Evolutionary conservation across 2,888 invertebrate species (phyloP).

Genomic region (Folsomia manolachei): DNA sequence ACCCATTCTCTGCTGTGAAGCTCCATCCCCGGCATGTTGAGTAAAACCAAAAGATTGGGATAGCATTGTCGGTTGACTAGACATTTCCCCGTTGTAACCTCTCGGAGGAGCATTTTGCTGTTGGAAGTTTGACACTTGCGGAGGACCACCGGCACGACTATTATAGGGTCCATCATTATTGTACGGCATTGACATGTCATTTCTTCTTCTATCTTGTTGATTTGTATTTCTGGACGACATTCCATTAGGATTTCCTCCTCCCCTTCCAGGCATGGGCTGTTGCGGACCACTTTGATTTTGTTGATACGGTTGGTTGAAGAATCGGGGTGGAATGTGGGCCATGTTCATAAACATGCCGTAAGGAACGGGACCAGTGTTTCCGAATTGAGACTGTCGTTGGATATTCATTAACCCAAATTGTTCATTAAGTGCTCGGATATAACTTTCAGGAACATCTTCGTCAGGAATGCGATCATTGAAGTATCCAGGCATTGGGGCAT

Average conservation of each 20-base stretch:
- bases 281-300: conserved; percentile 22
- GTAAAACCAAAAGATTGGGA: conserved; percentile 43
- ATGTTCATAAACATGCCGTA: conserved; percentile 93
- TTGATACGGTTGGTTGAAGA: conserved; percentile 64
- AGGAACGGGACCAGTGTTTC: conserved; percentile 79
- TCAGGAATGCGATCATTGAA: conserved; percentile 38
- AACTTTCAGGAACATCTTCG: conserved; percentile 29
- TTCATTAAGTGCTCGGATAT: conserved; percentile 34
- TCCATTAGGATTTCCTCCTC: conserved; percentile 16
- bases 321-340: conserved; percentile 72
- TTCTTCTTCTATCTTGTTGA: background rate
- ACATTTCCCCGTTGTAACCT: conserved; percentile 34
- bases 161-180: background rate
- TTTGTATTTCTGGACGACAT: background rate
- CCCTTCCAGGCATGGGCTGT: conserved; percentile 11
- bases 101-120: conserved; percentile 12
- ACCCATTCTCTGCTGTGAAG: conserved; percentile 37
- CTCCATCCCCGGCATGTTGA: conserved; percentile 31
- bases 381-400: conserved; percentile 38
- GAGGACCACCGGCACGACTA: background rate
- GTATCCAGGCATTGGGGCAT: conserved; percentile 44
- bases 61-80: conserved; percentile 43
- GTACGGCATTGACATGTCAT: conserved; percentile 3
- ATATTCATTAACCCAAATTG: conserved; percentile 39
- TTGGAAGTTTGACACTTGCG: conserved; percentile 13